Percentiles rank a stretch among this genome's conserved stretches.
Evolutionary conservation across 53 echinoderm and acorn worm species (phyloP).

Genomic region (Zoroaster sp.): DNA sequence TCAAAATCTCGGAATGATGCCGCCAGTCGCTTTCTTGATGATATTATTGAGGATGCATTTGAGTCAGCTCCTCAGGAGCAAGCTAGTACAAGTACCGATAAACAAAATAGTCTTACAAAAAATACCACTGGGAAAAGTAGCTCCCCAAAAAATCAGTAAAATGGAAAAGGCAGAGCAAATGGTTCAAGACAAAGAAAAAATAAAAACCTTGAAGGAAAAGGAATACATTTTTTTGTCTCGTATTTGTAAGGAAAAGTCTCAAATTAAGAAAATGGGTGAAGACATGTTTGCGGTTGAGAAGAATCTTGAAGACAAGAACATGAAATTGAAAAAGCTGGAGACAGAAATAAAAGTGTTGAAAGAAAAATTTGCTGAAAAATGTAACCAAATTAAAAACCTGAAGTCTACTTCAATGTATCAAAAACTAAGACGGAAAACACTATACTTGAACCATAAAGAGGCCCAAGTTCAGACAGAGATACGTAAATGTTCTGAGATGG

Average conservation of each 20-base stretch:
- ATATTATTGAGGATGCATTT: background rate
- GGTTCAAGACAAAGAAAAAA: background rate
- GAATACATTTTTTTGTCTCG: background rate
- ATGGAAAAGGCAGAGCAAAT: slow-evolving; percentile 1
- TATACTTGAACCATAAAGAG: slow-evolving; percentile 18
- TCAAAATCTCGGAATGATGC: slow-evolving; percentile 13
- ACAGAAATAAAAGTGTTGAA: background rate
- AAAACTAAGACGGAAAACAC: background rate
- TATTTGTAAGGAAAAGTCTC: slow-evolving; percentile 25
- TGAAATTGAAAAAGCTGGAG: background rate
- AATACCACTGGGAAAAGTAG: background rate
- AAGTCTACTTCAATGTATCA: background rate
- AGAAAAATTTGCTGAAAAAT: slow-evolving; percentile 11
- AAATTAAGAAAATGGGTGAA: background rate
- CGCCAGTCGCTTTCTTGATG: background rate
- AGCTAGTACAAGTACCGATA: background rate
- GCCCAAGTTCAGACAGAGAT: background rate
- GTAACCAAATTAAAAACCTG: background rate
- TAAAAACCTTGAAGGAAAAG: background rate
- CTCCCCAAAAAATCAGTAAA: background rate
- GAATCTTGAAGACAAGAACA: background rate
- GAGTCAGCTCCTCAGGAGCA: background rate
- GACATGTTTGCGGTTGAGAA: background rate
- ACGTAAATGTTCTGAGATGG: background rate
- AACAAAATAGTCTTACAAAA: background rate